Conservation (phyloP, 2,113 vertebrate genomes). For the Carettochelys insculpta region DNA sequence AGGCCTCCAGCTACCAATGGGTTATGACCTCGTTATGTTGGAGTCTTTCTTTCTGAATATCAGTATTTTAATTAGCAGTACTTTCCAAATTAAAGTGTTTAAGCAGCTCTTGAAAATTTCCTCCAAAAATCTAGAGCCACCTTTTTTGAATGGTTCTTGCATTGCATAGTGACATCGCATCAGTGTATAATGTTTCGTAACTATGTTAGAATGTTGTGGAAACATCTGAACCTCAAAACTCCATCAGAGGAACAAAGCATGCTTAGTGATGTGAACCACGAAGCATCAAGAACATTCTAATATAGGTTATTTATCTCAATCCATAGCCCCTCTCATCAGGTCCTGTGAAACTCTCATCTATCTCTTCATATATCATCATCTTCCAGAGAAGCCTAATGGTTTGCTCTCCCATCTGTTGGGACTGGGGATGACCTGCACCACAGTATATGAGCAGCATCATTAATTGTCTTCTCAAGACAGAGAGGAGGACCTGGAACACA, state of each 20-base stretch:
- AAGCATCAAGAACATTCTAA: neutral
- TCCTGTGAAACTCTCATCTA: neutral
- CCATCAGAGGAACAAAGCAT: neutral
- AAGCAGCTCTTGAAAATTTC: neutral
- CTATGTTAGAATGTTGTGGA: neutral
- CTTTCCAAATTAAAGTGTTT: neutral
- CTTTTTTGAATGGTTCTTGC: neutral
- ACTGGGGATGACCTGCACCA: neutral
- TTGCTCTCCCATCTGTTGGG: neutral
- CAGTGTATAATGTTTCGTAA: neutral
- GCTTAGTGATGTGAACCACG: accelerated
- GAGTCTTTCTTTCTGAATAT: neutral
- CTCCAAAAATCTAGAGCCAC: neutral
- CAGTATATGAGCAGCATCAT: too few relatives aligned
- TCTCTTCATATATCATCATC: neutral
- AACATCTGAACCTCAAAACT: neutral
- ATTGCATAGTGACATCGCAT: neutral
- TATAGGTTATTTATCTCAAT: neutral
- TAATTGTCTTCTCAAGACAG: neutral
- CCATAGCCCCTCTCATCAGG: neutral
- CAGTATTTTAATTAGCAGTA: neutral
- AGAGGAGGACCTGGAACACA: accelerated
- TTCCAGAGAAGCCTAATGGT: neutral
- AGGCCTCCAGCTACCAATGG: neutral
- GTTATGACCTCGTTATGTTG: neutral